These are phyloP conservation scores for Rhopalosiphum nymphaeae DNA, from an alignment of 2,888 invertebrate genomes.

Conservation along the genomic window DNA sequence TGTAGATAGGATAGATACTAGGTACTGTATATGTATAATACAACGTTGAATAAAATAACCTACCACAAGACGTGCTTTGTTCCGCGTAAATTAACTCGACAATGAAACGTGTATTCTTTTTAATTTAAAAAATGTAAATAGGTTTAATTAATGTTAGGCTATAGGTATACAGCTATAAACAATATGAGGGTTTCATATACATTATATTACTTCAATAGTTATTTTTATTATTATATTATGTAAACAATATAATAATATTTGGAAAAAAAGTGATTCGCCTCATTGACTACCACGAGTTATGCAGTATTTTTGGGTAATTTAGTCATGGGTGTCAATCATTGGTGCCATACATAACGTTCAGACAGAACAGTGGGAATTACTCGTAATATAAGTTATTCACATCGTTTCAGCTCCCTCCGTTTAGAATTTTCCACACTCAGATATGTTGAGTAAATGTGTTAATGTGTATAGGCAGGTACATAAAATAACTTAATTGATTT, in stretches of 20 bases:
- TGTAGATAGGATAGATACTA: neutral
- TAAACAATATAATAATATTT: neutral
- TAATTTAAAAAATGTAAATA: neutral
- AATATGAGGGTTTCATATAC: neutral
- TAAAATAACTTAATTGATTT: too few relatives aligned
- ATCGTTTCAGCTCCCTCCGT: too few relatives aligned
- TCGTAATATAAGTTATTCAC: neutral
- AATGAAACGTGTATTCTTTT: slow-evolving; percentile 8
- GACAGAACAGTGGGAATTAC: neutral
- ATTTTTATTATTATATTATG: neutral
- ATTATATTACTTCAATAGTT: neutral
- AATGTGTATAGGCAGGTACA: too few relatives aligned
- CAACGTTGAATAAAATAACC: neutral
- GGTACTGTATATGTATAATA: neutral
- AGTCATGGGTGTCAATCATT: neutral
- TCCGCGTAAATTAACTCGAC: neutral
- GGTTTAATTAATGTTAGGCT: neutral
- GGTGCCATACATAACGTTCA: neutral
- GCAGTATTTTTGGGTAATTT: neutral
- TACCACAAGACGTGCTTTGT: neutral
- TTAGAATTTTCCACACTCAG: too few relatives aligned
- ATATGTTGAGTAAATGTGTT: too few relatives aligned
- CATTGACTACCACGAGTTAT: neutral
- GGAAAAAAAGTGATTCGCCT: neutral
- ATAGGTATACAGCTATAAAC: neutral